phyloP scores from a whole-genome alignment of 2,113 vertebrate species.

The Eulemur rufifrons region DNA sequence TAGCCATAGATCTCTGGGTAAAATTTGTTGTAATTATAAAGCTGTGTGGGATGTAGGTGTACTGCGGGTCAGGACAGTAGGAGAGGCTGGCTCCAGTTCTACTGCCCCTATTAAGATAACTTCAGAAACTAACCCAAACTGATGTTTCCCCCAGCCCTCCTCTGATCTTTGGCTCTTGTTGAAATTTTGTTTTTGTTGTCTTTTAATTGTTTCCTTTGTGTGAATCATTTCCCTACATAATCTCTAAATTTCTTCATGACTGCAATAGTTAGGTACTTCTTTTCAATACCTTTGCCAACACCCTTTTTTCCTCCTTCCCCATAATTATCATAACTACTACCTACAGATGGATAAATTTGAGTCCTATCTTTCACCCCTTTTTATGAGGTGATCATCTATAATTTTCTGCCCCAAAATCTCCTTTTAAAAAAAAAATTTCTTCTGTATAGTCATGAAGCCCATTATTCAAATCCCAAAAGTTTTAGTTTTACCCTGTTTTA shows the following conservation, averaged over 20 bases:
- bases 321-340: neutral
- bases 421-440: neutral
- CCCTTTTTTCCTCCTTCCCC: neutral
- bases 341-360: neutral
- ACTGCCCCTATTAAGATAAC: neutral
- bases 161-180: neutral
- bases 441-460: neutral
- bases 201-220: conserved; percentile 39
- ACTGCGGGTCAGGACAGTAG: neutral
- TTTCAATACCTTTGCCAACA: neutral
- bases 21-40: neutral
- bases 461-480: conserved; percentile 30
- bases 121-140: neutral
- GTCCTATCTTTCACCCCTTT: neutral
- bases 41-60: neutral
- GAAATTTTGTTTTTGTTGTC: conserved; percentile 40
- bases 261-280: neutral
- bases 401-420: conserved; percentile 28
- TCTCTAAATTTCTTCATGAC: conserved; percentile 17
- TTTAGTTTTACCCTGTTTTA: conserved; percentile 48
- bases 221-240: conserved; percentile 41
- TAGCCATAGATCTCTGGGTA: neutral
- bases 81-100: neutral
- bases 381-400: conserved; percentile 18
- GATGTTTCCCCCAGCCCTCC: neutral